A percentile compares a stretch with the other conserved stretches of the same genome.
These are phyloP conservation scores for Pangasius djambal DNA, from an alignment of 2,797 vertebrate genomes.

Conservation along the genomic window DNA sequence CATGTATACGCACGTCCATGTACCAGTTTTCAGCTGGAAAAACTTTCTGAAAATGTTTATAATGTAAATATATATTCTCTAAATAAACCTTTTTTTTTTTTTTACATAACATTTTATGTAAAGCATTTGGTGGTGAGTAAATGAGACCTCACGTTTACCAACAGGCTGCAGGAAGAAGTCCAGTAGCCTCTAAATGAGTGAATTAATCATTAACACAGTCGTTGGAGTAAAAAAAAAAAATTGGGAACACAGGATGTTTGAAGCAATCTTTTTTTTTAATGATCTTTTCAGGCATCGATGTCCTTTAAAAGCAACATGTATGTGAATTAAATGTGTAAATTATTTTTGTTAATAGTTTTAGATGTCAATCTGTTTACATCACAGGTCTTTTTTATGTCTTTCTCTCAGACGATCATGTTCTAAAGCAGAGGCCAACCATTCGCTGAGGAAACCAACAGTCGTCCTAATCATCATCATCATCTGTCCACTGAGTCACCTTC, in stretches of 20 bases:
- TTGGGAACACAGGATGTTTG: too few relatives aligned
- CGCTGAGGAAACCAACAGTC: neutral
- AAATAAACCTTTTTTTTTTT: too few relatives aligned
- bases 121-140: neutral
- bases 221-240: too few relatives aligned
- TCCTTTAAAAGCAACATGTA: neutral
- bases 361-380: neutral
- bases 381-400: neutral
- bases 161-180: neutral
- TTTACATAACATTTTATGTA: neutral
- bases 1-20: neutral
- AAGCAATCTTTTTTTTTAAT: neutral
- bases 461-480: neutral
- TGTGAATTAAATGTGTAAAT: neutral
- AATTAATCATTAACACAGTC: too few relatives aligned
- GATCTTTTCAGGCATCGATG: too few relatives aligned
- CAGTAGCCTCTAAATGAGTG: neutral
- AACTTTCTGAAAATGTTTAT: neutral
- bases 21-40: neutral
- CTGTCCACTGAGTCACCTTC: neutral
- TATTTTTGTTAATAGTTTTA: neutral
- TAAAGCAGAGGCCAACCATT: slow-evolving; percentile 3
- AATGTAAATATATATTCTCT: neutral
- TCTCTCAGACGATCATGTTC: slow-evolving; percentile 19
- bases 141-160: neutral